These are phyloP conservation scores for Cygnus atratus DNA, from an alignment of 2,113 vertebrate genomes.

Conservation along the genomic window DNA sequence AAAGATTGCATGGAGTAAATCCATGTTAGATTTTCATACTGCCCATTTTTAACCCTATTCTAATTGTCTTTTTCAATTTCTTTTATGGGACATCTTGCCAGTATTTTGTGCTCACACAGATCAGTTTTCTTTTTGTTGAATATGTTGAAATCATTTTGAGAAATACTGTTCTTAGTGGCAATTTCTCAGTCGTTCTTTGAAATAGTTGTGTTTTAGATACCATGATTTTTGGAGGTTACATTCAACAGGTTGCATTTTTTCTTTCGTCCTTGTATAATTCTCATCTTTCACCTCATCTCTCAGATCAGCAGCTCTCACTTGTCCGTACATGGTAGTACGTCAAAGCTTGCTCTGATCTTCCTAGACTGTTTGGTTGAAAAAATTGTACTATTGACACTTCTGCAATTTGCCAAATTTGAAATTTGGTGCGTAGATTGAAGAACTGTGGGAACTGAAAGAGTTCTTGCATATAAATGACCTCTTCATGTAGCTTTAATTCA, in stretches of 20 bases:
- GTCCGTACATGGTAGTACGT: background rate
- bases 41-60: background rate
- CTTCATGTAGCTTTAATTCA: background rate
- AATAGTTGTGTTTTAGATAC: background rate
- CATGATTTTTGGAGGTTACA: background rate
- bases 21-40: background rate
- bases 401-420: background rate
- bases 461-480: background rate
- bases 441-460: background rate
- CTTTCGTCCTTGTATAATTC: background rate
- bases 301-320: background rate
- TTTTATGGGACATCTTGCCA: background rate
- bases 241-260: background rate
- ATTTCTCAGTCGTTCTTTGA: background rate
- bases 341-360: background rate
- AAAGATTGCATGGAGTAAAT: background rate
- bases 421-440: background rate
- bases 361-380: background rate
- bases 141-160: background rate
- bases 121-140: background rate
- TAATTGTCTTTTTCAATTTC: background rate
- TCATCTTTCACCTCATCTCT: background rate
- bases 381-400: background rate
- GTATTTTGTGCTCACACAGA: background rate
- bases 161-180: background rate